Conservation (phyloP, 2,797 vertebrate species). For the Spinus olivaceus region DNA sequence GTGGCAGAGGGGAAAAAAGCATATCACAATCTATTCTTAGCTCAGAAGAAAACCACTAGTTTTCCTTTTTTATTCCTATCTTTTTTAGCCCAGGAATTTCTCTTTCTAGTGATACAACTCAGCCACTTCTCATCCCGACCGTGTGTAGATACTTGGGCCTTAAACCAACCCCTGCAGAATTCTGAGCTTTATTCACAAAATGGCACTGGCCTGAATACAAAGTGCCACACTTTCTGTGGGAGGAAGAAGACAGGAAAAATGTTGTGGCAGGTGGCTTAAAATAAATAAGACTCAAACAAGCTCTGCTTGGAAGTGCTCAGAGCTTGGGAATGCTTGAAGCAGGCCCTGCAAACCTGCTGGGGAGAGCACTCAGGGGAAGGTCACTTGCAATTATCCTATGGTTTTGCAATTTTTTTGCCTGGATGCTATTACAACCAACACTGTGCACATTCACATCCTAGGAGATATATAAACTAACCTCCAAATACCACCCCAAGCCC, state of each 20-base stretch:
- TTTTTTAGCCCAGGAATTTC: neutral
- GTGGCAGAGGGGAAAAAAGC: neutral
- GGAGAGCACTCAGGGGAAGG: neutral
- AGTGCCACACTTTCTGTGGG: constrained; percentile 43
- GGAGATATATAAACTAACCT: constrained; percentile 39
- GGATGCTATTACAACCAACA: neutral
- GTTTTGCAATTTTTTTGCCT: neutral
- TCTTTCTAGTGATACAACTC: neutral
- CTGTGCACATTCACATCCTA: constrained; percentile 24
- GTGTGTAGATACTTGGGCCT: neutral
- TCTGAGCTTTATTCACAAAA: constrained; percentile 26
- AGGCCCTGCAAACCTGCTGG: constrained; percentile 2
- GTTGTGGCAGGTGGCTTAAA: constrained; percentile 56
- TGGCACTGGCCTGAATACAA: constrained; percentile 37
- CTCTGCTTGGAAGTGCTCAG: neutral
- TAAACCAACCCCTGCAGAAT: neutral
- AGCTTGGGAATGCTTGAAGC: neutral
- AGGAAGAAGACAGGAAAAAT: constrained; percentile 56
- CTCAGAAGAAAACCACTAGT: neutral
- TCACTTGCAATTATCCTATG: neutral
- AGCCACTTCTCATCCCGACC: neutral
- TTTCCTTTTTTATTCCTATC: neutral
- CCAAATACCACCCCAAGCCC: neutral
- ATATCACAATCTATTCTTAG: neutral
- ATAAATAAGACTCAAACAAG: constrained; percentile 51